Conservation (phyloP, 92 coral and sea anemone genomes). For the Phenganax stokvisi region DNA sequence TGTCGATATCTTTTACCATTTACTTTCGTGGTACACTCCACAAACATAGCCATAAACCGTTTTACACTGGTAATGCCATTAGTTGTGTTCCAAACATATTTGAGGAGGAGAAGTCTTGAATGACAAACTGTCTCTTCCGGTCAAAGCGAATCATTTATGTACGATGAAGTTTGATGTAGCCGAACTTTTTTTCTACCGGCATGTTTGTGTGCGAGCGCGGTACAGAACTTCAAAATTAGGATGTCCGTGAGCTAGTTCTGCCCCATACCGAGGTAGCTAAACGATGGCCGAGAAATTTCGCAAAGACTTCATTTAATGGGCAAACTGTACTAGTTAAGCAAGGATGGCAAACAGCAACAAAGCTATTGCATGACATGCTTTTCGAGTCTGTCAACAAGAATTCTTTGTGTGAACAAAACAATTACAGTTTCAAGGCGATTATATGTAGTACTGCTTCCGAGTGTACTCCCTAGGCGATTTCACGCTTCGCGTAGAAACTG, state of each 20-base stretch:
- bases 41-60: conserved; percentile 20
- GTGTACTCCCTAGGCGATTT: background rate
- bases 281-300: conserved; percentile 5
- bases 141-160: conserved; percentile 22
- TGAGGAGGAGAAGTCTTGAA: conserved; percentile 24
- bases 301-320: background rate
- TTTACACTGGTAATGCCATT: conserved; percentile 23
- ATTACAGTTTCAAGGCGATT: conserved; percentile 5
- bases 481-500: background rate
- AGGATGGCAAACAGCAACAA: conserved; percentile 22
- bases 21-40: background rate
- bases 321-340: background rate
- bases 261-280: conserved; percentile 12
- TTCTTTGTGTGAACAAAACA: conserved; percentile 28
- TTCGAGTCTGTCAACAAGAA: conserved; percentile 29
- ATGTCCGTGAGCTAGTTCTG: conserved; percentile 13
- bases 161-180: conserved; percentile 30
- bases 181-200: background rate
- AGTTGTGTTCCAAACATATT: conserved; percentile 21
- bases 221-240: conserved; percentile 12
- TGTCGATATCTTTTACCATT: background rate
- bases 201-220: conserved; percentile 22
- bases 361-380: background rate
- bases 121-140: conserved; percentile 37
- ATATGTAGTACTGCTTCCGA: background rate